Conservation (phyloP, 2,888 invertebrate species). For the Gryllus longicercus region DNA sequence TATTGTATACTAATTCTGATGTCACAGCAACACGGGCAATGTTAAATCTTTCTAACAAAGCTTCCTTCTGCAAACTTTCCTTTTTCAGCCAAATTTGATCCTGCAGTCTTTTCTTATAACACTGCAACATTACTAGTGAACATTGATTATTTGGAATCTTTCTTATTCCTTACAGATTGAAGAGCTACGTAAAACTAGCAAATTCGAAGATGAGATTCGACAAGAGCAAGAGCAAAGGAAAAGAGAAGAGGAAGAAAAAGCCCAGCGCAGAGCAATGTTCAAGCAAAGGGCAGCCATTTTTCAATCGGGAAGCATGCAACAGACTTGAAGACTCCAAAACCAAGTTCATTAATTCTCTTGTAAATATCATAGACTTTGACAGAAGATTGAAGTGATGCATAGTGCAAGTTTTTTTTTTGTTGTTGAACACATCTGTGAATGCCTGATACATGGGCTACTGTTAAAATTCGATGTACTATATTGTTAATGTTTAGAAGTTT, state of each 20-base stretch:
- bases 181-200: slow-evolving; percentile 74
- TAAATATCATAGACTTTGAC: too few species aligned
- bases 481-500: too few species aligned
- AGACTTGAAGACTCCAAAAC: not conserved
- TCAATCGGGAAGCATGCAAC: slow-evolving; percentile 45
- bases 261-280: slow-evolving; percentile 75
- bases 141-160: slow-evolving; percentile 19
- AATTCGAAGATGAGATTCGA: slow-evolving; percentile 89
- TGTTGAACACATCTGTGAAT: too few species aligned
- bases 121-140: too few species aligned
- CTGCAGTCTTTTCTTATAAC: not conserved
- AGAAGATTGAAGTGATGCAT: too few species aligned
- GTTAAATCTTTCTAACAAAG: too few species aligned
- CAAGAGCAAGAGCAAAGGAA: slow-evolving; percentile 88
- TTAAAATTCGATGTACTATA: too few species aligned
- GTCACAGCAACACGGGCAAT: not conserved
- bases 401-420: too few species aligned
- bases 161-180: slow-evolving; percentile 62
- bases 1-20: not conserved
- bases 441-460: too few species aligned
- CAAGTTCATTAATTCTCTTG: too few species aligned
- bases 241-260: slow-evolving; percentile 78
- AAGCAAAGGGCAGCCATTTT: slow-evolving; percentile 86
- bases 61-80: too few species aligned
- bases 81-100: not conserved